Evolutionary conservation across 2,888 invertebrate species (phyloP), one percentile per base, ranked within the genome.

Genomic region (Gasteruption jaculator): DNA sequence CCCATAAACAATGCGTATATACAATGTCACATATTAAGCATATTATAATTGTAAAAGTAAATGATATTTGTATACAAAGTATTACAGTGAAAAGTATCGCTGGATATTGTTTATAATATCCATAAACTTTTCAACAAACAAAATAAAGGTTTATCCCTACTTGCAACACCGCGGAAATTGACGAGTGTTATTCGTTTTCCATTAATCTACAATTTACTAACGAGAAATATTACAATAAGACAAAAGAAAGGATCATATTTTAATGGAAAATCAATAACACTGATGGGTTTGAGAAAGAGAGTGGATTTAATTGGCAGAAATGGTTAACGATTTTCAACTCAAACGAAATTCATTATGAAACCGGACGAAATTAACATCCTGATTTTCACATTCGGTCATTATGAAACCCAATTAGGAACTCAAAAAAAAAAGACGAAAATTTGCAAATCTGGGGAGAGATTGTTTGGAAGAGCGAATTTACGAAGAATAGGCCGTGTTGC

Each of bases 1-100:
- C 68, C 67, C 68, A 69, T 62, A 60, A n/a, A 68, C 68, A 69
- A 68, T 65, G 68, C 68, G 64, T 68, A 66, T 65, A 68, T 68
- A 68, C 60, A 61, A 55, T 65, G 63, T 59, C 65, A 61, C 64
- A 63, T 62, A 60, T 62, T 58, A 61, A 60, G 60, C 49, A 65
- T 63, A 65, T 64, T 65, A 58, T 64, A 63, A 65, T 59, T 61
- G 64, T 63, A 62, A 65, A 65, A 62, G 58, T 61, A 52, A 63
- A 65, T 63, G 63, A 69, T 68, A 68, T 70, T 69, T 69, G 63
- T 69, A 69, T 68, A 67, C 65, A 63, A 34, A 21, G n/a, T n/a
- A n/a, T n/a, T n/a, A n/a, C n/a, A n/a, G n/a, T n/a, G n/a, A n/a
- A n/a, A n/a, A n/a, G n/a, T n/a, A 12, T 31, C 4, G 11, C 34